Evolutionary conservation across 2,888 invertebrate genomes (phyloP), one percentile per base, ranked within the genome.

Genomic region (Mongoloraphidia duomilia): DNA sequence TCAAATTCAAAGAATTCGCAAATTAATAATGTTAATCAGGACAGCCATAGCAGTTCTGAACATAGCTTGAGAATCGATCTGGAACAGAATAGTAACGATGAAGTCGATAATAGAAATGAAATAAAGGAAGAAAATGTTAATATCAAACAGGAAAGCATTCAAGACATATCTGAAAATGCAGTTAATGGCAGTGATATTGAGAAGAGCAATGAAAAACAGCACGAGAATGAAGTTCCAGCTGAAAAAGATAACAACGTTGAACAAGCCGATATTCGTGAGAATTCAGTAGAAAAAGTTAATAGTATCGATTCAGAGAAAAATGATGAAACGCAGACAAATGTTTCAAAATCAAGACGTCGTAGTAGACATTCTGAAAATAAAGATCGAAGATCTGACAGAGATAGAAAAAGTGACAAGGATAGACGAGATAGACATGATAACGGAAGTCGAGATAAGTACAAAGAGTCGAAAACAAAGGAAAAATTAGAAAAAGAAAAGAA

Each of bases 21-120:
- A 59, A 46, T 71, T 66, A 70, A 70, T 34, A 68, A 67, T 39
- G 67, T 69, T 41, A 70, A 68, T 33, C 46, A 44, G 35, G 67
- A 69, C 0, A 71, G 42, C 9, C 50, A 54, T 13, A 46, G 43
- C 12, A 50, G 70, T 54, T 71, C 70, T 2, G 69, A 68, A 56
- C 70, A 71, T 1, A 70, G 26, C 6, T 26, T 26, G 26, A 26
- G 26, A 26, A 58, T 55, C 50, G 54, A 54, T 52, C 53, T 34
- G 41, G 43, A 44, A 37, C 49, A 51, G 12, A 47, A 49, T 12
- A 52, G 50, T 11, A 51, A 49, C 47, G 54, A 54, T 17, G 50
- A 43, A 42, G 46, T 49, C 34, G 52, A 49, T 9, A 54, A 50
- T 46, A 50, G 45, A 39, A 53, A 49, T 40, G 41, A 47, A 10